phyloP scores from a whole-genome alignment of 1,140 invertebrate species.

The Pinna nobilis region DNA sequence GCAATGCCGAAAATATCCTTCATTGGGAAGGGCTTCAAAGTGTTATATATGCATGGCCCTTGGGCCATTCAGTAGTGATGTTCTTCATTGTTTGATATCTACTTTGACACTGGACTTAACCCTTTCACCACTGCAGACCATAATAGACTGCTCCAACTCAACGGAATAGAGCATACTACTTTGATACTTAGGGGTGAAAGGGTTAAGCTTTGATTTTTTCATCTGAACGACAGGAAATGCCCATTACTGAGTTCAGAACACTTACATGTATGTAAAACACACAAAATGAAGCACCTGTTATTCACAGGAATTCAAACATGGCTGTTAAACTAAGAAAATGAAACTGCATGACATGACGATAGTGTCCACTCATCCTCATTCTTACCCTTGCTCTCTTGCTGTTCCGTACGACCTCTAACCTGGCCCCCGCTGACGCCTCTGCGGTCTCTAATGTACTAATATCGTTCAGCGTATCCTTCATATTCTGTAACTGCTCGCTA shows the following conservation, averaged over 20 bases:
- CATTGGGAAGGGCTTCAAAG: no score
- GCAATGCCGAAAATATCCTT: no score
- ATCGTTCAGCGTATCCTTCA: constrained; percentile 87
- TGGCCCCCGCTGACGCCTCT: constrained; percentile 61
- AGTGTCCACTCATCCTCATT: no score
- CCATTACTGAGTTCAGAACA: neutral
- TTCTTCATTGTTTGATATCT: constrained; percentile 5
- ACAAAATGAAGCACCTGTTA: constrained; percentile 14
- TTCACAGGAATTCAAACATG: constrained; percentile 24
- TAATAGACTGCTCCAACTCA: no score
- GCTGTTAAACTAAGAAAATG: constrained; percentile 53
- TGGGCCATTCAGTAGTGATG: neutral
- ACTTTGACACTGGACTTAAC: constrained; percentile 6
- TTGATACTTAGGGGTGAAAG: no score
- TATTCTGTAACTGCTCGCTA: constrained; percentile 84
- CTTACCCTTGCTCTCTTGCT: constrained; percentile 60
- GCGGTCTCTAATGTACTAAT: constrained; percentile 88
- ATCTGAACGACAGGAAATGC: no score
- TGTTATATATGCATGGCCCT: no score
- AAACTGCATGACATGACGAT: neutral
- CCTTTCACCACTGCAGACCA: no score
- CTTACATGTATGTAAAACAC: neutral
- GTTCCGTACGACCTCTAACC: constrained; percentile 62
- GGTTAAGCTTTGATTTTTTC: no score
- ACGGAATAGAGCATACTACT: no score